These are phyloP conservation scores for Cichlasoma orientale DNA, from an alignment of 2,797 vertebrate species.

Conservation along the genomic window DNA sequence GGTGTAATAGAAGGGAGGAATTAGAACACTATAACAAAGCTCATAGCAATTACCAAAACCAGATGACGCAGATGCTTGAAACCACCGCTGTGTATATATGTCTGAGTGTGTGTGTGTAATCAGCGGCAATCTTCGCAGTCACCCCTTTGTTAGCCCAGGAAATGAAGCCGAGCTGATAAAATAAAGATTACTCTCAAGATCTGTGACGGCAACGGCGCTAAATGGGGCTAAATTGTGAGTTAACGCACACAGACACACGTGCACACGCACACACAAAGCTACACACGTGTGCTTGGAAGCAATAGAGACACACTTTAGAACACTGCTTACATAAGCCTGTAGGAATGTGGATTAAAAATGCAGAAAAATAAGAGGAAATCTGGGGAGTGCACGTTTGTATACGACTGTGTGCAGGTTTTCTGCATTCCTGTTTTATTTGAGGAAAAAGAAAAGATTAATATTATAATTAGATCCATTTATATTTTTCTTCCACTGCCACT, in stretches of 20 bases:
- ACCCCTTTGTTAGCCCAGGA: conserved; percentile 40
- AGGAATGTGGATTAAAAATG: conserved; percentile 63
- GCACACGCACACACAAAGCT: neutral
- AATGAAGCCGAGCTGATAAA: conserved; percentile 58
- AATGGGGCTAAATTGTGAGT: conserved; percentile 37
- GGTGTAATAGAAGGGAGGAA: conserved; percentile 49
- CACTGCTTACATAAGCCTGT: conserved; percentile 55
- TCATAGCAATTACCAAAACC: conserved; percentile 68
- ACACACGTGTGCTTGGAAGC: neutral
- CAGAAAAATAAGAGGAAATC: conserved; percentile 24
- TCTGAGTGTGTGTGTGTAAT: conserved; percentile 30
- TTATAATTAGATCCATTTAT: neutral
- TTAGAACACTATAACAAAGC: conserved; percentile 48
- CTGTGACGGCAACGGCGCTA: conserved; percentile 28
- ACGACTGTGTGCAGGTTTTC: neutral
- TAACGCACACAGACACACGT: neutral
- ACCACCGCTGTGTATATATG: conserved; percentile 20
- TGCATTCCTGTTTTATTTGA: neutral
- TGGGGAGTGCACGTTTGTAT: conserved; percentile 7
- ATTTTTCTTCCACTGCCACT: neutral
- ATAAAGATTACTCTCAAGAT: conserved; percentile 39
- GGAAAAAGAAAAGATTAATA: neutral
- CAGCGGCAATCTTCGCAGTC: conserved; percentile 35
- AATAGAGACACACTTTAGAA: conserved; percentile 28
- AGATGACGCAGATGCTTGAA: conserved; percentile 68